Evolutionary conservation across 2,888 invertebrate genomes (phyloP).

Genomic region (Saturnia pavonia): DNA sequence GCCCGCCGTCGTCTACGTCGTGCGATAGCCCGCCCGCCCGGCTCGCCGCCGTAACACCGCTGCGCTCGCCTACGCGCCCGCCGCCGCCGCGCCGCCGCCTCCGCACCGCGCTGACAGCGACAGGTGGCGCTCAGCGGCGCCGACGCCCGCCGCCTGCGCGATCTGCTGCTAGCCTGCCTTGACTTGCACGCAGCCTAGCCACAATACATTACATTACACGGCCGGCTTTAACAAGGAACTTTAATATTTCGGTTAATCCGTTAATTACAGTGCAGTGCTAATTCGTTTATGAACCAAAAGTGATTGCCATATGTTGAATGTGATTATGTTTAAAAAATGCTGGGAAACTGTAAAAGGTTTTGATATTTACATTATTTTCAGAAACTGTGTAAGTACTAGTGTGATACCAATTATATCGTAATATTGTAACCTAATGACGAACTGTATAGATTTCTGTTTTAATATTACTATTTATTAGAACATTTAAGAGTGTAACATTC

Average conservation of each 20-base stretch:
- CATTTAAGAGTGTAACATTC: neutral
- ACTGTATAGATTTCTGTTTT: neutral
- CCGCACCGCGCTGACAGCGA: slow-evolving; percentile 46
- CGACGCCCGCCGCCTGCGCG: slow-evolving; percentile 72
- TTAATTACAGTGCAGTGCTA: slow-evolving; percentile 57
- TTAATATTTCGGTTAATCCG: slow-evolving; percentile 54
- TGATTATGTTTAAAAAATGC: slow-evolving; percentile 36
- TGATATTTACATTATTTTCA: slow-evolving; percentile 29
- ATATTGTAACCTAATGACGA: neutral
- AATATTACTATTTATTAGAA: neutral
- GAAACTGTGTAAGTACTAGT: slow-evolving; percentile 12
- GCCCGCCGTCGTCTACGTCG: slow-evolving; percentile 30
- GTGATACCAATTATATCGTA: neutral
- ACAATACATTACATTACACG: slow-evolving; percentile 34
- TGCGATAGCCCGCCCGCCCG: neutral
- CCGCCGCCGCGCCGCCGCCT: no score
- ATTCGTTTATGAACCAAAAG: slow-evolving; percentile 34
- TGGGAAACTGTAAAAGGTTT: slow-evolving; percentile 36
- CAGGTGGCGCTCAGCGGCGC: slow-evolving; percentile 71
- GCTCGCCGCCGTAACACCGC: slow-evolving; percentile 33
- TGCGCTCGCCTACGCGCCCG: slow-evolving; percentile 39
- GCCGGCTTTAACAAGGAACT: slow-evolving; percentile 62
- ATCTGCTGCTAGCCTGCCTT: slow-evolving; percentile 46
- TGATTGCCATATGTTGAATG: slow-evolving; percentile 29
- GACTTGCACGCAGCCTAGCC: slow-evolving; percentile 37